Percentiles rank a stretch among this genome's conserved stretches.
phyloP scores from a whole-genome alignment of 1,140 invertebrate species.

The Steinernema feltiae region DNA sequence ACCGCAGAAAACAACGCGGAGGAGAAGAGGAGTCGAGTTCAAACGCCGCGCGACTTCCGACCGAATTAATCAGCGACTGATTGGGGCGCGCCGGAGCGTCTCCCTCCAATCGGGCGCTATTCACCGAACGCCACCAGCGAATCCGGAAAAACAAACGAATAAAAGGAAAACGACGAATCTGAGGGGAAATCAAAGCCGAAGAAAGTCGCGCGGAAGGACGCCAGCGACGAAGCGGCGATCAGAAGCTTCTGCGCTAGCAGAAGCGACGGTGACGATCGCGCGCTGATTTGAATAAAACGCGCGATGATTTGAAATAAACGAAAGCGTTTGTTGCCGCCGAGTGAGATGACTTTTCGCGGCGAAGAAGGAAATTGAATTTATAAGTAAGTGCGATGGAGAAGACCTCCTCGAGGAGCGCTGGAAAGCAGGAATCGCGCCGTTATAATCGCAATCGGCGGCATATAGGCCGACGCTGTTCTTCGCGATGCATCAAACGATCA shows the following conservation, averaged over 20 bases:
- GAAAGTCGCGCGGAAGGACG: not conserved
- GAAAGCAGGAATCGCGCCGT: not conserved
- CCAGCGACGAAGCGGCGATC: not conserved
- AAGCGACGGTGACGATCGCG: not conserved
- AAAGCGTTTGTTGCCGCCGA: no score
- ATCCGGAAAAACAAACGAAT: not conserved
- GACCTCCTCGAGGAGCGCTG: not conserved
- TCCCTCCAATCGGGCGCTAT: not conserved
- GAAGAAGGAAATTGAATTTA: constrained; percentile 9
- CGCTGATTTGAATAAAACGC: constrained; percentile 4
- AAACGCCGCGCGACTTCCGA: not conserved
- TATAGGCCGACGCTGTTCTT: not conserved
- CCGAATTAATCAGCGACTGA: not conserved
- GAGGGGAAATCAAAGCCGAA: not conserved
- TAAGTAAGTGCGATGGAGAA: not conserved
- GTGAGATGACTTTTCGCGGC: not conserved
- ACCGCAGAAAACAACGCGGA: not conserved
- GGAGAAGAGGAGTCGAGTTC: not conserved
- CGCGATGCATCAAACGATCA: not conserved
- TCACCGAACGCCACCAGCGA: not conserved
- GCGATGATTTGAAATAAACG: not conserved
- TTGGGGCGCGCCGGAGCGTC: not conserved
- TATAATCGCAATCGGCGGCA: not conserved
- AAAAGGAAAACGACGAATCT: not conserved
- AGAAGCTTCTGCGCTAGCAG: not conserved